Conservation (phyloP, 2,113 vertebrate genomes). For the Zingel zingel region DNA sequence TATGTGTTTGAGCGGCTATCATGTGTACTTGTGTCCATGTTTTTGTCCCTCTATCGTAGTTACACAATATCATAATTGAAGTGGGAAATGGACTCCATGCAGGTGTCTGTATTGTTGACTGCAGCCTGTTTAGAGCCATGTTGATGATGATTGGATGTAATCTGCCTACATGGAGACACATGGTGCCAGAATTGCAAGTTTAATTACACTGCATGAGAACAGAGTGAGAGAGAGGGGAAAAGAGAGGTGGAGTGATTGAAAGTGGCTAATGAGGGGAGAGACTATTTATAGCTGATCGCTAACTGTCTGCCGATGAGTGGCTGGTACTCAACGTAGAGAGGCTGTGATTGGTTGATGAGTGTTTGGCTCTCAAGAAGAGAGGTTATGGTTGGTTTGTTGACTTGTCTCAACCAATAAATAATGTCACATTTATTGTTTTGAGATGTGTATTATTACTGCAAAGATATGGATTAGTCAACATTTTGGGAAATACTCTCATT, state of each 20-base stretch:
- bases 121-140: constrained; percentile 31
- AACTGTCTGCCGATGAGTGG: constrained; percentile 29
- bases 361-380: constrained; percentile 16
- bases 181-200: constrained; percentile 40
- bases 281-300: constrained; percentile 62
- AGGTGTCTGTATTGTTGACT: constrained; percentile 57
- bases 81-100: constrained; percentile 15
- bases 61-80: constrained; percentile 13
- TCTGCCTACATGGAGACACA: constrained; percentile 56
- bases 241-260: constrained; percentile 1
- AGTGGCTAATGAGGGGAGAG: constrained; percentile 32
- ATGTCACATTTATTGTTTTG: not conserved
- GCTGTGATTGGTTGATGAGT: constrained; percentile 27
- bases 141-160: constrained; percentile 71
- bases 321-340: constrained; percentile 39
- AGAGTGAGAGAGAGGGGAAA: not conserved
- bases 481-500: too few species aligned
- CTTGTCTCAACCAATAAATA: not conserved
- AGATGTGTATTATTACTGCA: not conserved
- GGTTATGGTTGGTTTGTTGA: constrained; percentile 5
- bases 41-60: not conserved
- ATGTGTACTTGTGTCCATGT: not conserved
- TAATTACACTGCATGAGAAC: constrained; percentile 56
- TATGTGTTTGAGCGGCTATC: not conserved
- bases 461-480: not conserved